phyloP scores from a whole-genome alignment of 2,888 invertebrate species.

The Gisinianus flammeolus region DNA sequence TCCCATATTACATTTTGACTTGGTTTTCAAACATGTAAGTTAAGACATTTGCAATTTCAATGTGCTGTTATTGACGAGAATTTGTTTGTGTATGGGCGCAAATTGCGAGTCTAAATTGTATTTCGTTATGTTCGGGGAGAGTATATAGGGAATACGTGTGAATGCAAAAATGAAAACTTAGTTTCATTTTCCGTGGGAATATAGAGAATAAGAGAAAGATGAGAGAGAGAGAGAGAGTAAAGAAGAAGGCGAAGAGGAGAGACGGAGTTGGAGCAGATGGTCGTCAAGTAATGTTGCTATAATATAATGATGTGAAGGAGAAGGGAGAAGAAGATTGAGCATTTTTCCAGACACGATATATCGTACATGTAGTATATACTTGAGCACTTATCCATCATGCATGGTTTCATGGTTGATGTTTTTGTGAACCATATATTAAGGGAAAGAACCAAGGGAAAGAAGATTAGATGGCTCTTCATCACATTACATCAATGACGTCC shows the following conservation, averaged over 20 bases:
- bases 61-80: no score
- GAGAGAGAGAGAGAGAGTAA: not conserved
- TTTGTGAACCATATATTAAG: no score
- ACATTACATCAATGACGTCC: constrained; percentile 23
- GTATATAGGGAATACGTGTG: no score
- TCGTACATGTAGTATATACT: not conserved
- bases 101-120: no score
- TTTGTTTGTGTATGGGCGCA: no score
- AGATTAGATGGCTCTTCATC: constrained; percentile 37
- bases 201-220: not conserved
- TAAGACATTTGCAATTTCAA: no score
- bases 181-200: not conserved
- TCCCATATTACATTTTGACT: no score
- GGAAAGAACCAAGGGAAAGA: not conserved
- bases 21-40: no score
- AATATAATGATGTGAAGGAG: constrained; percentile 25
- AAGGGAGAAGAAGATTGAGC: constrained; percentile 32
- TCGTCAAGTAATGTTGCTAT: constrained; percentile 3
- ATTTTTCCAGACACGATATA: constrained; percentile 18
- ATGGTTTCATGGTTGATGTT: no score
- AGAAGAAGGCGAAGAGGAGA: not conserved
- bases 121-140: no score
- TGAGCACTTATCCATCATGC: not conserved
- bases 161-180: not conserved
- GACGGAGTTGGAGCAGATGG: constrained; percentile 5